Conservation (phyloP, 2,113 vertebrate genomes). For the Machaerirhynchus nigripectus region DNA sequence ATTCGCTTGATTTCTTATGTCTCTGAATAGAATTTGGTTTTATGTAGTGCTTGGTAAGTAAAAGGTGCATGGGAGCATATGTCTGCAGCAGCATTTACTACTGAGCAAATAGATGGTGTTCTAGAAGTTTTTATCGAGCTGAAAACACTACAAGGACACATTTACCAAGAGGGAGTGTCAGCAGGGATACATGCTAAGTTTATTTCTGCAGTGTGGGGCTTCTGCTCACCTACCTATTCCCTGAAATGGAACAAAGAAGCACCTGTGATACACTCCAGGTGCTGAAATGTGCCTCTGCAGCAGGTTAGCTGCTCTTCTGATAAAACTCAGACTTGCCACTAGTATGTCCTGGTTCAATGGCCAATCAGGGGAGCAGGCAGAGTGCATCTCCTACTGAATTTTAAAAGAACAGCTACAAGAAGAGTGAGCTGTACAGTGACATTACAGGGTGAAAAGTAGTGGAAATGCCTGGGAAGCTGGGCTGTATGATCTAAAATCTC, state of each 20-base stretch:
- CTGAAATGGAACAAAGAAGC: neutral
- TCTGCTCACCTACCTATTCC: neutral
- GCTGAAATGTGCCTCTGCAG: neutral
- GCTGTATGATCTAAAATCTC: neutral
- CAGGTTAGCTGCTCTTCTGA: fast-evolving
- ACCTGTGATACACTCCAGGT: fast-evolving
- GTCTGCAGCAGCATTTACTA: neutral
- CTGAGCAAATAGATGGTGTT: neutral
- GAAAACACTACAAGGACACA: neutral
- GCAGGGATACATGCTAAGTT: neutral
- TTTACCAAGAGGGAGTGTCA: neutral
- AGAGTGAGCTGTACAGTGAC: neutral
- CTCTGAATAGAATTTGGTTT: conserved; percentile 1
- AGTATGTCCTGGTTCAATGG: neutral
- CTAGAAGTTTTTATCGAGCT: neutral
- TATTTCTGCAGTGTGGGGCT: neutral
- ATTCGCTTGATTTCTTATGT: neutral
- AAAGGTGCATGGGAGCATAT: neutral
- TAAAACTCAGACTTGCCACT: neutral
- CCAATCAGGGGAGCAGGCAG: neutral
- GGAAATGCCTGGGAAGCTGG: neutral
- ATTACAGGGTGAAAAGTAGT: neutral
- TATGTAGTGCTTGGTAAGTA: neutral
- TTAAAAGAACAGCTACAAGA: neutral
- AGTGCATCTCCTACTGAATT: neutral